Evolutionary conservation across 2,888 invertebrate species (phyloP).

Genomic region (Tetragonula carbonaria): DNA sequence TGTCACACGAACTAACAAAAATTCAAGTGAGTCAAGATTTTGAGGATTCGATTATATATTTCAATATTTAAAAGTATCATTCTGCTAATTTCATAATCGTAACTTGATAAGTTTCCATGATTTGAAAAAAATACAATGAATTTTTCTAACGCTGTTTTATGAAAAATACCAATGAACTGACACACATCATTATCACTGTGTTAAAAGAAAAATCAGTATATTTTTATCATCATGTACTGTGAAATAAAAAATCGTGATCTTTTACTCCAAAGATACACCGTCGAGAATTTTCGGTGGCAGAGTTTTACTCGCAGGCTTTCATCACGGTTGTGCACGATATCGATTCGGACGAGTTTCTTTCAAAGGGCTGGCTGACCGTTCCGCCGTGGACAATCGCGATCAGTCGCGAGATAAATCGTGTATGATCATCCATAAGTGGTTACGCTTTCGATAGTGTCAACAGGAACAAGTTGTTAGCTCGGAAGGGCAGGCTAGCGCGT

Average conservation of each 20-base stretch:
- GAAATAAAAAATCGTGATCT: not conserved
- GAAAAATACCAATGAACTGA: not conserved
- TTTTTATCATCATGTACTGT: not conserved
- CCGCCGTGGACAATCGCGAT: constrained; percentile 45
- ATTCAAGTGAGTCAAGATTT: too few relatives aligned
- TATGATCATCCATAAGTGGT: constrained; percentile 68
- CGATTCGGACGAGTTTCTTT: constrained; percentile 18
- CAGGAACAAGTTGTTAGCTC: constrained; percentile 73
- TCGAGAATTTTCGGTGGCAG: too few relatives aligned
- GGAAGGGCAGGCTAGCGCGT: constrained; percentile 67
- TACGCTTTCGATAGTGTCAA: constrained; percentile 73
- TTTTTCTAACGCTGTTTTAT: not conserved
- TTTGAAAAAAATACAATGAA: not conserved
- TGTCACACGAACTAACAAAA: too few relatives aligned
- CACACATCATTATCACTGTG: not conserved
- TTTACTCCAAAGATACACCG: not conserved
- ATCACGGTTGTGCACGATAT: not conserved
- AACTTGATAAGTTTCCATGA: not conserved
- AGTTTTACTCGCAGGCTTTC: not conserved
- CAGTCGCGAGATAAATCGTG: constrained; percentile 65
- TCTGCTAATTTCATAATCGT: too few relatives aligned
- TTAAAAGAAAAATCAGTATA: not conserved
- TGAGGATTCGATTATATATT: too few relatives aligned
- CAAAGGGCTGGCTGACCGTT: constrained; percentile 2
- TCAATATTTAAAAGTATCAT: not conserved